Evolutionary conservation across 2,113 vertebrate genomes (phyloP), one percentile per base, ranked within the genome.

Genomic region (Hepsetus odoe): DNA sequence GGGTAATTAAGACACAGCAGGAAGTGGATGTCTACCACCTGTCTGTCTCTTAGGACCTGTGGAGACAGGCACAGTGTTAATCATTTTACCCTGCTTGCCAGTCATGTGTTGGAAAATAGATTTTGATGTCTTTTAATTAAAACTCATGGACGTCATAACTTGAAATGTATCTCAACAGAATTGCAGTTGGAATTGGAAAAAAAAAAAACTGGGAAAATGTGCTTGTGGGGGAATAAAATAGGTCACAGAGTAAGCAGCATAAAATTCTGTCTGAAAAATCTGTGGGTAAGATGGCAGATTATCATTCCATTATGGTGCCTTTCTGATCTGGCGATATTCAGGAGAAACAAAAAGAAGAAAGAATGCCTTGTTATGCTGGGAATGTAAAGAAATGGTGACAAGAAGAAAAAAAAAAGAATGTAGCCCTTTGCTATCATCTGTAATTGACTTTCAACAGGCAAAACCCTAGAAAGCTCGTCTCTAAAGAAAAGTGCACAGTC

Each of bases 41-140:
- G 12, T 9, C 20, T 42, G 18, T 76, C 61, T 55, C 69, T 22
- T 28, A 67, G 24, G 42, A 51, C 68, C 61, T 58, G 42, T 42
- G n/a, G 68, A 68, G 62, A 69, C 42, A 26, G 26, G 30, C 46
- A 51, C 55, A 75, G 24, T 68, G 30, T 80, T 58, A 61, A 80
- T 72, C 82, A 76, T 32, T 42, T 40, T 42, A 20, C 40, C 66
- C 68, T 28, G 56, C 24, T 46, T 61, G 66, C 67, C 30, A 78
- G 33, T n/a, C 28, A 10, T 2, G 46, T 13, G 1, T 66, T 22
- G 46, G 58, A 35, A 44, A 62, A 68, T 62, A 42, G 40, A 53
- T 30, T 58, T 66, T 72, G 72, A 76, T 72, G 32, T 51, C n/a
- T 75, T 64, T 81, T 85, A 85, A 85, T 85, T 85, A 83, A 78